A percentile compares a stretch with the other conserved stretches of the same genome.
Conservation (phyloP, 2,888 invertebrate genomes). For the Sinhomidia bicolor region DNA sequence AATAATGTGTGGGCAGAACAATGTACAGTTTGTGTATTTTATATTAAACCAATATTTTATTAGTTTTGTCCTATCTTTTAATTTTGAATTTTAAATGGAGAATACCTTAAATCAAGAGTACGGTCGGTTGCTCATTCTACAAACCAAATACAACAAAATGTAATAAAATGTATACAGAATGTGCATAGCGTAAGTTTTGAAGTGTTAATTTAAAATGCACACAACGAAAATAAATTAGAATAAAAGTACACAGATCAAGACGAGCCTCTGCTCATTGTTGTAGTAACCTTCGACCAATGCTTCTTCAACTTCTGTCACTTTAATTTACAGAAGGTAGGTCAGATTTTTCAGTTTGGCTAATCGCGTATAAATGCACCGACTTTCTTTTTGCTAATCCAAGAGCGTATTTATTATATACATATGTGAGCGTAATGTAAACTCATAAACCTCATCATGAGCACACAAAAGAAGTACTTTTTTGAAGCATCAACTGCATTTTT, state of each 20-base stretch:
- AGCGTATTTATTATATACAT: not conserved
- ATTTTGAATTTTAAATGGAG: no score
- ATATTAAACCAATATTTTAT: no score
- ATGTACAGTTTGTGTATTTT: no score
- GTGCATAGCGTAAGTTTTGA: no score
- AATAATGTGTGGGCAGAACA: no score
- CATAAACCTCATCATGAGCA: not conserved
- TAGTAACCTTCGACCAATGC: constrained; percentile 22
- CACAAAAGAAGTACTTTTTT: not conserved
- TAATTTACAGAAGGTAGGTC: constrained; percentile 18
- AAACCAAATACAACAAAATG: no score
- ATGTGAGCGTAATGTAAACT: not conserved
- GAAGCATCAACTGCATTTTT: not conserved
- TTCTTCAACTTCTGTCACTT: constrained; percentile 26
- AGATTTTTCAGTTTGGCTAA: constrained; percentile 8
- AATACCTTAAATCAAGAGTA: no score
- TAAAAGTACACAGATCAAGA: no score
- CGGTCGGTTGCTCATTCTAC: no score
- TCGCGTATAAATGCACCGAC: not conserved
- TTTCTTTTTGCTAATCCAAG: constrained; percentile 9
- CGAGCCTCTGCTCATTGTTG: not conserved
- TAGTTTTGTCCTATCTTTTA: no score
- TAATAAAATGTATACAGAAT: no score
- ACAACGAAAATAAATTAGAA: no score
- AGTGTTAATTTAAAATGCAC: not conserved